Base-by-base conservation (phyloP, 2,113 vertebrate genomes). In the Rhabdornis inornatus region DNA sequence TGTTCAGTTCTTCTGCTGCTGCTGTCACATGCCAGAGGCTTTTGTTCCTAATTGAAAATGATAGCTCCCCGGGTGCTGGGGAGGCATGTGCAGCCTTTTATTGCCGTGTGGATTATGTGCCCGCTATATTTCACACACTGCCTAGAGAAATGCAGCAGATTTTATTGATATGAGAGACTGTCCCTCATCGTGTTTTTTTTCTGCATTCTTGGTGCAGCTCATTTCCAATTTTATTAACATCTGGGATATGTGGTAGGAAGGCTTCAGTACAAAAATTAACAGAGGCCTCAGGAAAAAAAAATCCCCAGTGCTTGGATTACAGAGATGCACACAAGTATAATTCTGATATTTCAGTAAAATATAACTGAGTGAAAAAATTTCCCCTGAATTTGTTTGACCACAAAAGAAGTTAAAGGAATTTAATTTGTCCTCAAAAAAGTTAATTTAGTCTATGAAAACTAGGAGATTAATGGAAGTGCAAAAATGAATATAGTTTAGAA, bases 11-110 rank as follows among this genome's bases (percentile, higher is more conserved):
- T 95, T 56, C 50, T 77, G 63, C 92, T 9, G 1, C 83, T 12
- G 69, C 89, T 63, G 39, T 78, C 16, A 2, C 60, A 53, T 74
- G 92, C 94, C 83, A 82, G 81, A 82, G 80, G 83, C 91, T 91
- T 75, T 65, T 93, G 79, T 88, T 95, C 89, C 87, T 97, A 95
- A 96, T 95, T 96, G 96, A 97, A 95, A 95, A 85, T 90, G 93
- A 95, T 94, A 79, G 77, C 69, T 96, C 94, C 96, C 94, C 0
- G 55, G 90, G 91, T 93, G 55, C 79, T 7, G 53, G 59, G 60
- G 87, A 93, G 78, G 86, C 87, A 63, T 69, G 82, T 75, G 91
- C 70, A 96, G 89, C 83, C 66, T 90, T 94, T 97, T 88, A 88
- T 75, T 91, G 87, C 83, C 2, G 8, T 83, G 83, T 6, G 55